These are phyloP conservation scores for Crepidodera aurea DNA, from an alignment of 2,888 invertebrate species.

Conservation along the genomic window DNA sequence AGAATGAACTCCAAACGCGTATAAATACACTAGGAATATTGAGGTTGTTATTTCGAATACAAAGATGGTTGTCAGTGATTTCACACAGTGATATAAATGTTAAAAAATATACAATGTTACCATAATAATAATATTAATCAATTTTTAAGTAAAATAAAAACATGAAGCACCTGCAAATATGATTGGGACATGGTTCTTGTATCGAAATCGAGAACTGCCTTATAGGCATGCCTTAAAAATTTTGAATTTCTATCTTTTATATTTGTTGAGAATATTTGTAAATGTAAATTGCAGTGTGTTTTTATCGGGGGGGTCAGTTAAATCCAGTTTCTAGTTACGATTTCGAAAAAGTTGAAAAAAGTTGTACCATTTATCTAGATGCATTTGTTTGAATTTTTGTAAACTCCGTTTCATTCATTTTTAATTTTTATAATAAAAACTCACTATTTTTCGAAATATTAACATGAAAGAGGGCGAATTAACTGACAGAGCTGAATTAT, in stretches of 20 bases:
- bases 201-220: conserved; percentile 53
- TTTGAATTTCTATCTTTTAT: conserved; percentile 56
- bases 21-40: conserved; percentile 35
- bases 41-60: conserved; percentile 41
- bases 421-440: too few species aligned
- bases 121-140: conserved; percentile 44
- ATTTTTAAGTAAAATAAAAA: conserved; percentile 32
- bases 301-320: conserved; percentile 33
- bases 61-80: conserved; percentile 41
- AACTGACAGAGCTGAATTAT: conserved; percentile 35
- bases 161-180: conserved; percentile 47
- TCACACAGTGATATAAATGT: conserved; percentile 45
- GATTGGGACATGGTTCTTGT: conserved; percentile 44
- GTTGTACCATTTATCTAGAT: too few species aligned
- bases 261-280: conserved; percentile 48
- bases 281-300: conserved; percentile 45
- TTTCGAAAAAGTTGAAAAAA: too few species aligned
- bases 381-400: too few species aligned
- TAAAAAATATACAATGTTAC: conserved; percentile 47
- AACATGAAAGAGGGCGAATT: background rate
- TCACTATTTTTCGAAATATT: too few species aligned
- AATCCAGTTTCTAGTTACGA: conserved; percentile 4
- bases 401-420: too few species aligned
- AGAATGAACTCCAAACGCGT: conserved; percentile 2
- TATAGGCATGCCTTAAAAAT: conserved; percentile 57